phyloP scores from a whole-genome alignment of 2,888 invertebrate species.

The Stramonita haemastoma region DNA sequence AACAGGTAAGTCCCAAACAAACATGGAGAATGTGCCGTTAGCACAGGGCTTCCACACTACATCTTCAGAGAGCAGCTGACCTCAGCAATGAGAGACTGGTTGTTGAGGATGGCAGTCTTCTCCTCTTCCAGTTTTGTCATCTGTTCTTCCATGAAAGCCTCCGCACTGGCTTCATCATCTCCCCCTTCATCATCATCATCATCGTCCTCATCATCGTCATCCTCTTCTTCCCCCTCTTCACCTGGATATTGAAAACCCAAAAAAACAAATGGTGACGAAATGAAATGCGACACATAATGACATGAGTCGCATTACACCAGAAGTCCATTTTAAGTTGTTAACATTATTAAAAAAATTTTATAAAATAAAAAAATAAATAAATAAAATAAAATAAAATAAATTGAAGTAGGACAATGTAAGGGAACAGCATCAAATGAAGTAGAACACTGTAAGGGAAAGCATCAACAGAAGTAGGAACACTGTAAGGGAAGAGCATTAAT shows the following conservation, averaged over 20 bases:
- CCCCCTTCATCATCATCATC: constrained; percentile 78
- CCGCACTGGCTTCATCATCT: constrained; percentile 75
- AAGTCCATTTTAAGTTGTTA: too few species aligned
- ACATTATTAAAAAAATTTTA: too few species aligned
- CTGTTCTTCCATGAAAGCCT: constrained; percentile 77
- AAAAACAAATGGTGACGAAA: too few species aligned
- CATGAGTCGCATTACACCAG: too few species aligned
- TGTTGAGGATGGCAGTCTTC: constrained; percentile 77
- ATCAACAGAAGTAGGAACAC: too few species aligned
- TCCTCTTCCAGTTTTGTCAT: constrained; percentile 78
- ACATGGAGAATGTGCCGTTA: neutral
- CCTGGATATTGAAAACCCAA: neutral
- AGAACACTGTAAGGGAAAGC: too few species aligned
- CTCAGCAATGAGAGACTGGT: constrained; percentile 73
- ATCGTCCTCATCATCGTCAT: constrained; percentile 55
- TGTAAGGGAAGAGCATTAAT: too few species aligned
- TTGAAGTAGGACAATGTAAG: too few species aligned
- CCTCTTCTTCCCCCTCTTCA: neutral
- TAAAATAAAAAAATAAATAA: too few species aligned
- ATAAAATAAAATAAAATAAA: too few species aligned
- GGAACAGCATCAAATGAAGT: too few species aligned
- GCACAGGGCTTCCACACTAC: neutral
- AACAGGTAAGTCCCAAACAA: neutral
- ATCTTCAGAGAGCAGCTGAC: constrained; percentile 53
- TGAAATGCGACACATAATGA: too few species aligned